Base-by-base conservation (phyloP, 2,797 vertebrate species). In the Orientallactaga sibirica region DNA sequence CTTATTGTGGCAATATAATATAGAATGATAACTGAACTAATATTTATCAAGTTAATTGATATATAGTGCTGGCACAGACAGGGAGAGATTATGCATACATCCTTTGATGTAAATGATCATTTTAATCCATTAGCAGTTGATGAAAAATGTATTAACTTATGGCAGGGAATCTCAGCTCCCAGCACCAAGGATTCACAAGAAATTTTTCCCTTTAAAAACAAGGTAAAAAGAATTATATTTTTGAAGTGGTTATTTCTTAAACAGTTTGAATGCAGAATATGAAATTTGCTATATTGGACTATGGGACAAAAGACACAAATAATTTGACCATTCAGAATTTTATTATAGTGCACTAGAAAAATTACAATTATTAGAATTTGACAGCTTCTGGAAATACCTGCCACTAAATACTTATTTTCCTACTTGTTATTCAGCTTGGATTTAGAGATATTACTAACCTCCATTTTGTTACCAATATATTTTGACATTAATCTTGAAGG, bases 341-440 rank as follows among this genome's bases (percentile, higher is more conserved):
- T 77, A 78, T 75, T 67, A 16, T 82, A 66, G 25, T 93, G 22
- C 55, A 71, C 76, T 58, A 33, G 29, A 61, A 55, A 94, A 73
- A 89, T 94, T 90, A 16, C 64, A 73, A 19, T 66, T 64, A 93
- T 0, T 94, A 89, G 86, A 86, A 94, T 77, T 92, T 91, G 70
- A 96, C 80, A 93, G 6, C 24, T 95, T 86, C 70, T 94, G 48
- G 68, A 95, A 96, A 83, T 82, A 24, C 86, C 87, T 94, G 88
- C 55, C 88, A 78, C 58, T 83, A 62, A 14, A 2, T 94, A 7
- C 76, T 52, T 55, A 85, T 95, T 93, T 96, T 66, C 93, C 92
- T 94, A 74, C 66, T 96, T 97, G 78, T 87, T 97, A 95, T 96
- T 97, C 95, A 95, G 81, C 90, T 93, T 91, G n/a, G 81, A 97